Percentiles rank a stretch among this genome's conserved stretches.
These are phyloP conservation scores for Vanessa tameamea DNA, from an alignment of 1,140 invertebrate species.

Conservation along the genomic window DNA sequence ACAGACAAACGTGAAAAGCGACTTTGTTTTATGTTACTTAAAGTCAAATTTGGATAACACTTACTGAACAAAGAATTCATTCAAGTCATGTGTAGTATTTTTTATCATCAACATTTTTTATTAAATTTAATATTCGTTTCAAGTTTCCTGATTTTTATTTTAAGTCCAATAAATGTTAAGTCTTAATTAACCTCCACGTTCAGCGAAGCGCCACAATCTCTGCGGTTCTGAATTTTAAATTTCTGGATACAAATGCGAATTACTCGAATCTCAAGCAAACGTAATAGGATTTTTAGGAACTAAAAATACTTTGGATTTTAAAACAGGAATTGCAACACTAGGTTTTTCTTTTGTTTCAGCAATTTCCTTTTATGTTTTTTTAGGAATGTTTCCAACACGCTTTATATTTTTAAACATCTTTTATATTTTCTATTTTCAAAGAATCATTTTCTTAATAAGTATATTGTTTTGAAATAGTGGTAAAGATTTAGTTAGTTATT, in stretches of 20 bases:
- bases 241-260: slow-evolving; percentile 30
- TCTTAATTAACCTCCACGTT: slow-evolving; percentile 20
- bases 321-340: background rate
- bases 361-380: background rate
- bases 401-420: background rate
- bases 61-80: background rate
- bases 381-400: background rate
- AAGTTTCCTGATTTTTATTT: slow-evolving; percentile 11
- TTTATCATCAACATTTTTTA: background rate
- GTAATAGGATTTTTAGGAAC: slow-evolving; percentile 22
- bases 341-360: background rate
- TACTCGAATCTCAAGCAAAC: slow-evolving; percentile 19
- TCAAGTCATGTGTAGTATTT: too few species aligned
- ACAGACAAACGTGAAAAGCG: too few species aligned
- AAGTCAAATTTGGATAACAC: too few species aligned
- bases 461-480: too few species aligned
- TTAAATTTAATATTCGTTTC: slow-evolving; percentile 7
- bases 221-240: slow-evolving; percentile 26
- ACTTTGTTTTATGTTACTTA: too few species aligned
- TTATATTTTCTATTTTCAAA: too few species aligned
- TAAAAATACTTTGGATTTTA: slow-evolving; percentile 13
- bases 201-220: slow-evolving; percentile 13
- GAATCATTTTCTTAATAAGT: too few species aligned
- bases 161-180: slow-evolving; percentile 12
- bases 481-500: too few species aligned